phyloP scores from a whole-genome alignment of 2,888 invertebrate genomes.

The Tenthredo mesomela region DNA sequence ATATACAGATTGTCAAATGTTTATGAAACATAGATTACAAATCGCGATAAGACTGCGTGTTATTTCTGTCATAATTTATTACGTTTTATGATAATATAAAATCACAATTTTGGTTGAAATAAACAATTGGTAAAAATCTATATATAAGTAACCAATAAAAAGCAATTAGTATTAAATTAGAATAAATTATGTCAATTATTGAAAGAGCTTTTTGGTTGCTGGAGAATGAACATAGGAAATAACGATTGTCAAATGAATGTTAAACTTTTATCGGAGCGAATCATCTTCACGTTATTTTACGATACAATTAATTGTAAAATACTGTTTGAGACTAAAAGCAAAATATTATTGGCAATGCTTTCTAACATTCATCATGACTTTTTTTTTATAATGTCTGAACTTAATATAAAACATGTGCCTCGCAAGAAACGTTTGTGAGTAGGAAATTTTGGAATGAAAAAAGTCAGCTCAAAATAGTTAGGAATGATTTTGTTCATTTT shows the following conservation, averaged over 20 bases:
- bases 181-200: not conserved
- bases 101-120: not conserved
- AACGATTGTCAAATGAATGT: not conserved
- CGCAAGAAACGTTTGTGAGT: too few relatives aligned
- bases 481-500: not conserved
- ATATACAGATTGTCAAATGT: not conserved
- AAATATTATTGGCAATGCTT: not conserved
- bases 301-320: not conserved
- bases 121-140: not conserved
- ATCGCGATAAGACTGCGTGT: not conserved
- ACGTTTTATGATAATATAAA: not conserved
- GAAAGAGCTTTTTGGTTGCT: not conserved
- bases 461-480: too few relatives aligned
- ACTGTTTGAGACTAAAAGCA: not conserved
- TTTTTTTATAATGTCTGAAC: not conserved
- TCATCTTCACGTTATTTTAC: not conserved
- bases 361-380: not conserved
- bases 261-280: not conserved
- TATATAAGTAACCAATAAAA: not conserved
- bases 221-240: constrained; percentile 5
- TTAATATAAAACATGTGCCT: not conserved
- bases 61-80: not conserved
- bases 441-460: too few relatives aligned
- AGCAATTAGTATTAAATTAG: not conserved
- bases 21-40: not conserved